Evolutionary conservation across 2,797 vertebrate genomes (phyloP).

Genomic region (Serranus cabrilla): DNA sequence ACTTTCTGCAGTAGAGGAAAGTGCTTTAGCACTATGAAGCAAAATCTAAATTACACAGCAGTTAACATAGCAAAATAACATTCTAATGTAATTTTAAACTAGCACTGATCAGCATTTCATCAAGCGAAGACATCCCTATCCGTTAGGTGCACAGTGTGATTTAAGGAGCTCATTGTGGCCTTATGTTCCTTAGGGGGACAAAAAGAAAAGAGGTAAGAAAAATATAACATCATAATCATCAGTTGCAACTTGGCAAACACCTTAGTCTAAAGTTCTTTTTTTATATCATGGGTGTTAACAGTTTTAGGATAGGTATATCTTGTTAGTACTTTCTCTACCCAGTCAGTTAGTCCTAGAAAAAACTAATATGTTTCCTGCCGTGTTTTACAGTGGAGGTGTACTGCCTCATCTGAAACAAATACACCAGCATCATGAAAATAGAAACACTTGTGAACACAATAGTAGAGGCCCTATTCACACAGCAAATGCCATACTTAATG

Average conservation of each 20-base stretch:
- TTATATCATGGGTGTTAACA: background rate
- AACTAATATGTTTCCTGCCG: no score
- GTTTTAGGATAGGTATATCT: background rate
- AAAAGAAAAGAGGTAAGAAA: background rate
- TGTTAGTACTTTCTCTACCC: no score
- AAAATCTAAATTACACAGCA: background rate
- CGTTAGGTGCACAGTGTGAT: background rate
- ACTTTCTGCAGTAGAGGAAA: background rate
- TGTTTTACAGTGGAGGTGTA: no score
- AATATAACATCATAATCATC: background rate
- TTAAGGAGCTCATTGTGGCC: background rate
- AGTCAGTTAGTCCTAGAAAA: no score
- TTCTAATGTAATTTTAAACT: background rate
- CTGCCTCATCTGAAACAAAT: no score
- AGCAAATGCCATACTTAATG: no score
- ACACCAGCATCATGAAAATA: no score
- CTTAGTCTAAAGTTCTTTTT: background rate
- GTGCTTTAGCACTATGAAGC: background rate
- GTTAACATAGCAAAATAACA: background rate
- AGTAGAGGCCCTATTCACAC: no score
- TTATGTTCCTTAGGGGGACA: background rate
- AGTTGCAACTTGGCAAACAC: background rate
- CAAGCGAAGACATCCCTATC: background rate
- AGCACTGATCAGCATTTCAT: background rate
- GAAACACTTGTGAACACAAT: no score